These are phyloP conservation scores for Patella ulyssiponensis DNA, from an alignment of 2,888 invertebrate species.

Conservation along the genomic window DNA sequence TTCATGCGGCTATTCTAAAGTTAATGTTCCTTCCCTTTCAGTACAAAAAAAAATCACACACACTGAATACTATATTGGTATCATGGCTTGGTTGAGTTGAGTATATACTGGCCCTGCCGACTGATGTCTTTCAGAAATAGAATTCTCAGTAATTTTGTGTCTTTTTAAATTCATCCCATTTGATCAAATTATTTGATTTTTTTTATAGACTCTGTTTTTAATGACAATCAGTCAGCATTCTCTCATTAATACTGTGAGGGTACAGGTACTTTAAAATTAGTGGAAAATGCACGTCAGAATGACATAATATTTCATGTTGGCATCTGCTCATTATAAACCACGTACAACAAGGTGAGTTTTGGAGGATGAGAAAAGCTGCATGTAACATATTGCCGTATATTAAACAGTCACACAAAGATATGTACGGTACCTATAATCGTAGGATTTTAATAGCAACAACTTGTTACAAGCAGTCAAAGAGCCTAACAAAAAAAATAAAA, in stretches of 20 bases:
- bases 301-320: slow-evolving; percentile 20
- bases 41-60: not conserved
- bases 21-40: not conserved
- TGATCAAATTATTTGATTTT: not conserved
- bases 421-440: too few species aligned
- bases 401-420: too few species aligned
- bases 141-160: not conserved
- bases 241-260: slow-evolving; percentile 45
- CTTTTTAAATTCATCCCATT: too few species aligned
- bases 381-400: not conserved
- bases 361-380: not conserved
- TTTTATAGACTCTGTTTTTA: not conserved
- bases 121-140: not conserved
- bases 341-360: slow-evolving; percentile 1
- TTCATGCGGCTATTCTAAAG: slow-evolving; percentile 7
- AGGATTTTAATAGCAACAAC: not conserved
- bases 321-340: not conserved
- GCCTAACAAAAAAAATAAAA: not conserved
- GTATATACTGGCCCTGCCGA: slow-evolving; percentile 1
- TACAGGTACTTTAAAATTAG: slow-evolving; percentile 18
- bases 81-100: slow-evolving; percentile 1
- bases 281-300: not conserved
- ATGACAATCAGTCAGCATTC: slow-evolving; percentile 26
- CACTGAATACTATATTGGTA: not conserved
- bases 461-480: not conserved